phyloP scores from a whole-genome alignment of 2,888 invertebrate species.

The Agriopis leucophaearia region DNA sequence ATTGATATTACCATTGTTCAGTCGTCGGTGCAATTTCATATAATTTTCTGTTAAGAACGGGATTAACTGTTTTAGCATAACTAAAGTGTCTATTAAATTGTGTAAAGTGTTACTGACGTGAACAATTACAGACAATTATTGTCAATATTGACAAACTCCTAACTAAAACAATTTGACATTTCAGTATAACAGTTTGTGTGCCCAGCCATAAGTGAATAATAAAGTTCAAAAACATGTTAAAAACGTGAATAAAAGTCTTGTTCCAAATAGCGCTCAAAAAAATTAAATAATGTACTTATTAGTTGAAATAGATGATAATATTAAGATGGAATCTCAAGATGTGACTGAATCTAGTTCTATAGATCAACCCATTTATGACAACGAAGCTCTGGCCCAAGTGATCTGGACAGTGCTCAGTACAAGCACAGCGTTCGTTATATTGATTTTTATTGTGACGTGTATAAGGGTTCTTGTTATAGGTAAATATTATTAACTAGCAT shows the following conservation, averaged over 20 bases:
- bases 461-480: conserved; percentile 54
- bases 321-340: conserved; percentile 53
- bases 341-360: conserved; percentile 13
- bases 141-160: not conserved
- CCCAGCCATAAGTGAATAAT: not conserved
- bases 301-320: conserved; percentile 16
- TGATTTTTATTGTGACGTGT: conserved; percentile 56
- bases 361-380: conserved; percentile 1
- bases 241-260: not conserved
- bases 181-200: not conserved
- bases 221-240: not conserved
- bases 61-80: not conserved
- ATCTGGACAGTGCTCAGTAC: conserved; percentile 50
- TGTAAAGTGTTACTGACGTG: not conserved
- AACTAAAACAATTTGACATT: not conserved
- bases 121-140: not conserved
- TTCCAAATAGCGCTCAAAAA: not conserved
- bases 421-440: conserved; percentile 46
- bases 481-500: conserved; percentile 31
- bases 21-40: conserved; percentile 15
- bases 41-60: not conserved
- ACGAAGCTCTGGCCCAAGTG: conserved; percentile 38
- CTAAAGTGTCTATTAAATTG: not conserved
- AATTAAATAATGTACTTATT: conserved; percentile 4
- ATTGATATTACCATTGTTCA: conserved; percentile 19